phyloP scores from a whole-genome alignment of 2,113 vertebrate genomes.

The Mormyrus lacerda region DNA sequence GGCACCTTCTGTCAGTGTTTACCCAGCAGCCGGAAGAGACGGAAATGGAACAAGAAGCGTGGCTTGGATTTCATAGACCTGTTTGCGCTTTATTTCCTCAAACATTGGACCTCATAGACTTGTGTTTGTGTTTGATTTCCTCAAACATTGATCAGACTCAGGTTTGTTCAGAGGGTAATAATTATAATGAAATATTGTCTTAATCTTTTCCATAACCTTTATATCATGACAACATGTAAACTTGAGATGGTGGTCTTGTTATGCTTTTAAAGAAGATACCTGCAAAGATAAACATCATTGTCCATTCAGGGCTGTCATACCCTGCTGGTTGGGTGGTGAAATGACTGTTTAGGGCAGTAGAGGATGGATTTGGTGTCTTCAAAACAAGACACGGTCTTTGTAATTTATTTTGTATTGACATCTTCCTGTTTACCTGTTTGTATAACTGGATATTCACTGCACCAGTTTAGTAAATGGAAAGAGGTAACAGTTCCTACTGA shows the following conservation, averaged over 20 bases:
- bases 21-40: background rate
- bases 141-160: background rate
- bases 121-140: background rate
- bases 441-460: background rate
- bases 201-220: background rate
- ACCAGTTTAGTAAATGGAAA: background rate
- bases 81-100: background rate
- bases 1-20: background rate
- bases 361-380: conserved; percentile 31
- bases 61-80: background rate
- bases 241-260: background rate
- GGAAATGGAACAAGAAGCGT: background rate
- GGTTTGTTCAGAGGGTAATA: background rate
- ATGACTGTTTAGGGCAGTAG: background rate
- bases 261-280: background rate
- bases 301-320: background rate
- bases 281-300: background rate
- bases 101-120: background rate
- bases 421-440: background rate
- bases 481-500: too few species aligned
- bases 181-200: background rate
- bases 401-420: background rate
- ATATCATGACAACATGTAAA: background rate
- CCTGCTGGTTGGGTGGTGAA: background rate
- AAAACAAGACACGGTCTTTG: conserved; percentile 17